These are phyloP conservation scores for Eulacestoma nigropectus DNA, from an alignment of 2,113 vertebrate genomes.

Conservation along the genomic window DNA sequence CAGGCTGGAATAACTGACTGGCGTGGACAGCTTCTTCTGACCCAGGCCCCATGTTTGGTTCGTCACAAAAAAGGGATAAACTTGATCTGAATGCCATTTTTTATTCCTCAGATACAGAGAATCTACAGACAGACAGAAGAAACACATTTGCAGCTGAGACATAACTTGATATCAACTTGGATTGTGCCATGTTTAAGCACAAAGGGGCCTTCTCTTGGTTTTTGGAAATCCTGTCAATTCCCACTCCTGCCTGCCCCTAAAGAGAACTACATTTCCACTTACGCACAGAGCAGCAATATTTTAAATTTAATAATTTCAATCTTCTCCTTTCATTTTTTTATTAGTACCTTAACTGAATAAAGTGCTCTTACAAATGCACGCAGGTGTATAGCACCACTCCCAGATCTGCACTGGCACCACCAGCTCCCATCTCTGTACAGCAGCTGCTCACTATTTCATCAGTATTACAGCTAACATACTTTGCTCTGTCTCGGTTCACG, in stretches of 20 bases:
- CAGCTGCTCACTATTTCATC: neutral
- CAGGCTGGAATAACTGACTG: neutral
- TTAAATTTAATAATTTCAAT: neutral
- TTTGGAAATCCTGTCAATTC: neutral
- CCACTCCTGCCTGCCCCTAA: neutral
- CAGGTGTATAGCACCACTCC: neutral
- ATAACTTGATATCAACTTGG: neutral
- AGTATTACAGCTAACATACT: neutral
- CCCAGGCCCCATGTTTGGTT: neutral
- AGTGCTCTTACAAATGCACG: neutral
- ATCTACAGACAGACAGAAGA: neutral
- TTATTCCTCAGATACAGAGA: neutral
- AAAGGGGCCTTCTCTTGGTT: neutral
- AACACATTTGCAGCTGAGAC: neutral
- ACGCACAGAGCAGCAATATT: neutral
- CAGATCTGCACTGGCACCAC: neutral
- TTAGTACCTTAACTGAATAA: neutral
- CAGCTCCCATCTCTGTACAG: neutral
- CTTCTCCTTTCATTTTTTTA: neutral
- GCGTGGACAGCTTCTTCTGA: neutral
- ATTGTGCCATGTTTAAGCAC: neutral
- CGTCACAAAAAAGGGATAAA: neutral
- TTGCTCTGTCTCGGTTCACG: fast-evolving
- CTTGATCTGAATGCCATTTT: neutral
- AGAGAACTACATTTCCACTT: neutral